Percentiles rank a stretch among this genome's conserved stretches.
Conservation (phyloP, 2,113 vertebrate species). For the Zosterops lateralis region DNA sequence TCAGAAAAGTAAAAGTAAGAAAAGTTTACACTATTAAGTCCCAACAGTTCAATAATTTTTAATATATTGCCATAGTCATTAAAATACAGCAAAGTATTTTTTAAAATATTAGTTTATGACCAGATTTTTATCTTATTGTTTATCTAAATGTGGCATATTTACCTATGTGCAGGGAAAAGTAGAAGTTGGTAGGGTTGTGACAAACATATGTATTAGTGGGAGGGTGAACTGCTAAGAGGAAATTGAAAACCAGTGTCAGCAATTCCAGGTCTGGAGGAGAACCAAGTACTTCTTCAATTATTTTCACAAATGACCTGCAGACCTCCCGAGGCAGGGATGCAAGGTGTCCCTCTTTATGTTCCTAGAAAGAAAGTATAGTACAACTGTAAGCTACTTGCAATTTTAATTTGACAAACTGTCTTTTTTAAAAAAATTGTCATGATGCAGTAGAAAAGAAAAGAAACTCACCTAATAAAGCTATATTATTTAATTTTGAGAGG, state of each 20-base stretch:
- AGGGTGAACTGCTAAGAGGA: constrained; percentile 95
- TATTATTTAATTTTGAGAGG: neutral
- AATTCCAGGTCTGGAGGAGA: constrained; percentile 95
- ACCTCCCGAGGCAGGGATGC: constrained; percentile 87
- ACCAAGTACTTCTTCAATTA: constrained; percentile 96
- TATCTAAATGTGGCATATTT: constrained; percentile 24
- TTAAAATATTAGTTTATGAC: neutral
- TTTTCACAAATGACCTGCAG: constrained; percentile 94
- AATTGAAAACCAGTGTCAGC: constrained; percentile 90
- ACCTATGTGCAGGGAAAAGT: constrained; percentile 96
- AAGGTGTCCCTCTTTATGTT: constrained; percentile 90
- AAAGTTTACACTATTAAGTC: neutral
- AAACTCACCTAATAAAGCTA: neutral
- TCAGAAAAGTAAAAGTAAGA: neutral
- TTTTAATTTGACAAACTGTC: neutral
- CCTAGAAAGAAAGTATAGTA: constrained; percentile 71
- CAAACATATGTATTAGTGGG: constrained; percentile 97
- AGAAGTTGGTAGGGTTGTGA: constrained; percentile 95
- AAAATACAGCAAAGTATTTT: neutral
- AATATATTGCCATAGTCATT: neutral
- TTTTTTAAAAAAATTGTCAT: neutral
- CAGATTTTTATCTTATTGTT: neutral
- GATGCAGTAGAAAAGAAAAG: neutral
- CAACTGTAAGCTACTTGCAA: neutral
- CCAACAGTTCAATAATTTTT: neutral